These are phyloP conservation scores for Larimichthys polyactis DNA, from an alignment of 2,113 vertebrate genomes.

Conservation along the genomic window DNA sequence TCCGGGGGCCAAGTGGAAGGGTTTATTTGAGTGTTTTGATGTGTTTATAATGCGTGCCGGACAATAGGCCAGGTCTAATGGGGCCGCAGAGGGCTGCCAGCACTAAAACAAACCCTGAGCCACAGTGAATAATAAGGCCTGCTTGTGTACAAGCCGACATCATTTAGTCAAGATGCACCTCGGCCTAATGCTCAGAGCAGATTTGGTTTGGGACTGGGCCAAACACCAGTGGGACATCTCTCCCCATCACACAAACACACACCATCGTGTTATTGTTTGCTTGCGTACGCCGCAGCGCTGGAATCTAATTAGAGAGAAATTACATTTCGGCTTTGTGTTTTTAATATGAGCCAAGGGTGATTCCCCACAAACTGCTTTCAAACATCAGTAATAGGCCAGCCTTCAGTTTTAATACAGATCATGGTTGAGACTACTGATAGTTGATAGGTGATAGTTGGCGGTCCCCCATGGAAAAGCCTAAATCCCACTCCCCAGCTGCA, in stretches of 20 bases:
- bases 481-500: constrained; percentile 28
- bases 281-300: constrained; percentile 24
- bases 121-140: constrained; percentile 51
- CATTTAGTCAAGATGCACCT: constrained; percentile 64
- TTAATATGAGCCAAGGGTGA: constrained; percentile 38
- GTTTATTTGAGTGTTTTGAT: constrained; percentile 76
- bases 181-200: constrained; percentile 37
- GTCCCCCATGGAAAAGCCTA: constrained; percentile 24
- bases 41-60: constrained; percentile 69
- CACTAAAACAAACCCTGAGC: constrained; percentile 63
- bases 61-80: constrained; percentile 70
- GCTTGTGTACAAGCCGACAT: constrained; percentile 54
- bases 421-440: not conserved
- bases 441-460: constrained; percentile 9
- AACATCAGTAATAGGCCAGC: constrained; percentile 14
- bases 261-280: constrained; percentile 41
- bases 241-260: constrained; percentile 18
- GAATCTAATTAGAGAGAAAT: constrained; percentile 61
- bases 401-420: constrained; percentile 38
- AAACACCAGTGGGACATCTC: constrained; percentile 46
- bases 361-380: constrained; percentile 33
- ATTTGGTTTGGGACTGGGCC: constrained; percentile 57
- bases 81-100: constrained; percentile 61
- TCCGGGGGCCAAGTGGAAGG: constrained; percentile 58
- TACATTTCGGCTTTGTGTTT: constrained; percentile 34